These are phyloP conservation scores for Phthorimaea operculella DNA, from an alignment of 1,140 invertebrate species.

Conservation along the genomic window DNA sequence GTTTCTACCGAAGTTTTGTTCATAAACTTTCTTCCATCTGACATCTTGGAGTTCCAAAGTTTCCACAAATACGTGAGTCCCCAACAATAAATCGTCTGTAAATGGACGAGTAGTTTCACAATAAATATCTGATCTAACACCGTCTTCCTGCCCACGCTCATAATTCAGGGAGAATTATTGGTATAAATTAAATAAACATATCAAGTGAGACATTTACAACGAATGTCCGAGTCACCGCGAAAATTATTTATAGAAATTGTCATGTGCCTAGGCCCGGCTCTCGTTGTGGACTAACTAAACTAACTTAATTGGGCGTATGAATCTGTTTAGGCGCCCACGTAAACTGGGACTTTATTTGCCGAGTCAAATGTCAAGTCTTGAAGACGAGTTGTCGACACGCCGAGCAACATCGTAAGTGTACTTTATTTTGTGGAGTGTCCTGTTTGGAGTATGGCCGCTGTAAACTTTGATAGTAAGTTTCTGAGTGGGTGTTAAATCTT, in stretches of 20 bases:
- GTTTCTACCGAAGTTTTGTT: slow-evolving; percentile 1
- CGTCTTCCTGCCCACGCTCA: slow-evolving; percentile 49
- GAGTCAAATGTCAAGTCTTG: neutral
- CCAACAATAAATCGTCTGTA: slow-evolving; percentile 36
- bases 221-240: slow-evolving; percentile 32
- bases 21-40: slow-evolving; percentile 17
- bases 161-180: slow-evolving; percentile 56
- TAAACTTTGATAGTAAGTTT: slow-evolving; percentile 31
- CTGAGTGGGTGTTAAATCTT: slow-evolving; percentile 53
- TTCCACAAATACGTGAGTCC: slow-evolving; percentile 19
- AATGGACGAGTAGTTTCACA: slow-evolving; percentile 43
- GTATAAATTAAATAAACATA: slow-evolving; percentile 62
- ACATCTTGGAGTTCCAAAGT: slow-evolving; percentile 11
- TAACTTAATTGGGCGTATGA: slow-evolving; percentile 30
- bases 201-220: slow-evolving; percentile 49
- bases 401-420: neutral
- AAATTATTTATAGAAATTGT: slow-evolving; percentile 43
- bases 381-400: too few relatives aligned
- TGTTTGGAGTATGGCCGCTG: slow-evolving; percentile 11
- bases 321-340: neutral
- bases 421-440: neutral
- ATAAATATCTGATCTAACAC: slow-evolving; percentile 57
- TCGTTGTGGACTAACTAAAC: neutral
- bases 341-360: neutral
- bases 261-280: slow-evolving; percentile 9